phyloP scores from a whole-genome alignment of 2,797 vertebrate species.

The Muscicapa comitata region DNA sequence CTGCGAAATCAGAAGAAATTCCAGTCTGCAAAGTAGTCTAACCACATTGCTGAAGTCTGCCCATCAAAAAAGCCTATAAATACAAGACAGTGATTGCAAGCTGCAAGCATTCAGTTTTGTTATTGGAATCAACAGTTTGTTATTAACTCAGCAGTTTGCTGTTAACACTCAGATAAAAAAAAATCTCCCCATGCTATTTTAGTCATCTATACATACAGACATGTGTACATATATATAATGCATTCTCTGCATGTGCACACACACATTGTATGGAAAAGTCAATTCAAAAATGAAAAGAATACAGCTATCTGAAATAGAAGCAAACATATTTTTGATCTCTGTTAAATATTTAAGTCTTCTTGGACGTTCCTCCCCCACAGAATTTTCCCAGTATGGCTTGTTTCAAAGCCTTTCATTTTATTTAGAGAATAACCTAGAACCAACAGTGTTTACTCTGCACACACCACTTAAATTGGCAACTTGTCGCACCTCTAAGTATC shows the following conservation, averaged over 20 bases:
- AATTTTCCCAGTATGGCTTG: background rate
- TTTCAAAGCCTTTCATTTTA: background rate
- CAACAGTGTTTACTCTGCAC: background rate
- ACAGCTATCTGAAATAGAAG: background rate
- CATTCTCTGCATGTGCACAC: accelerated
- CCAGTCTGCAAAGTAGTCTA: background rate
- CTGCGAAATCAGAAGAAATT: background rate
- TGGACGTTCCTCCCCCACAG: background rate
- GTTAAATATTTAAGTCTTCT: background rate
- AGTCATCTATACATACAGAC: background rate
- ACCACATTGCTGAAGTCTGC: background rate
- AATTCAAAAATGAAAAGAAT: background rate
- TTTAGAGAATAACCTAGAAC: background rate
- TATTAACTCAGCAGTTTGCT: background rate
- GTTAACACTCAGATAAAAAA: background rate
- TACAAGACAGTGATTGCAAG: background rate
- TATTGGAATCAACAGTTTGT: background rate
- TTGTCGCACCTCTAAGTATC: background rate
- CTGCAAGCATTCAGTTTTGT: background rate
- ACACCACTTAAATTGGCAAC: background rate
- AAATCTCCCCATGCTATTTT: background rate
- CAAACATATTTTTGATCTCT: background rate
- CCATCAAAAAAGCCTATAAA: background rate
- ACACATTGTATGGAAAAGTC: background rate
- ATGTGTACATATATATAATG: background rate